Conservation (phyloP, 2,797 vertebrate genomes). For the Microctenopoma steveboyesi region DNA sequence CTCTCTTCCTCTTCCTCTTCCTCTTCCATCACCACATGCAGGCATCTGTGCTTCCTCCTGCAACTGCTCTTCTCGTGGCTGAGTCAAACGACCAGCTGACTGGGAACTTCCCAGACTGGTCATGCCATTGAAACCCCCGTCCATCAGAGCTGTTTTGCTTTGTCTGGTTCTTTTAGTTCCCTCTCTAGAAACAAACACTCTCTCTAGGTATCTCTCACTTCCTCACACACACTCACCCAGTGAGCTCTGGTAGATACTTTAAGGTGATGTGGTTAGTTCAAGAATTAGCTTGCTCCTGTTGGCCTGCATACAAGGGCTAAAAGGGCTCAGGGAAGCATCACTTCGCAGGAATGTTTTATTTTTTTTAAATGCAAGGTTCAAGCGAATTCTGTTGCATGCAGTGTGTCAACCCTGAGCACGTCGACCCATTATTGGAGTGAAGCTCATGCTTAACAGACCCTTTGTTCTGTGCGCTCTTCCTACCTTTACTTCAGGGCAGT, state of each 20-base stretch:
- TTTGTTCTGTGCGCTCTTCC: no score
- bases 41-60: constrained; percentile 44
- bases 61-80: constrained; percentile 15
- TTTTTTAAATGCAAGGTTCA: not conserved
- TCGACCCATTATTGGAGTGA: not conserved
- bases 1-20: constrained; percentile 62
- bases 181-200: not conserved
- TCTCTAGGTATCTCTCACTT: not conserved
- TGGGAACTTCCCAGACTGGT: constrained; percentile 64
- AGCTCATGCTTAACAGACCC: not conserved
- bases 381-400: no score
- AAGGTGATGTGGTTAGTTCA: no score
- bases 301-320: not conserved
- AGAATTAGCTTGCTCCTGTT: not conserved
- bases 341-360: no score
- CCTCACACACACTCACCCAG: not conserved
- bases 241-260: not conserved
- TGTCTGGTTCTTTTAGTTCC: not conserved
- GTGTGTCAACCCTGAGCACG: not conserved
- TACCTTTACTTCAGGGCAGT: no score
- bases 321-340: not conserved
- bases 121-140: constrained; percentile 33
- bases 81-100: constrained; percentile 66
- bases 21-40: constrained; percentile 31
- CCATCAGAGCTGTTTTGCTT: constrained; percentile 9